Percentiles rank a stretch among this genome's conserved stretches.
Evolutionary conservation across 2,888 invertebrate species (phyloP).

Genomic region (Apotomis capreana): DNA sequence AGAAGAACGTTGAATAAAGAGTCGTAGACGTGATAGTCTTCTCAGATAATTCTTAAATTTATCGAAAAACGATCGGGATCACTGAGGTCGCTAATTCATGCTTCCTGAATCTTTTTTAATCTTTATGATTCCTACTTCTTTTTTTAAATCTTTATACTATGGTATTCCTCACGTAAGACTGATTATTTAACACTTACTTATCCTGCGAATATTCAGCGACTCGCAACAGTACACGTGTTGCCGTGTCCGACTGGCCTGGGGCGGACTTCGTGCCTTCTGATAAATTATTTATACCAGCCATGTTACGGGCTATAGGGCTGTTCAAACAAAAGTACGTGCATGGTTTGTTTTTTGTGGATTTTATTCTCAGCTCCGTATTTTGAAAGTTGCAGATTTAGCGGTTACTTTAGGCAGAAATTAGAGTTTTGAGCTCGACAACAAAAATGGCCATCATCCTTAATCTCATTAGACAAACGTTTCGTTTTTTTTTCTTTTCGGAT

Average conservation of each 20-base stretch:
- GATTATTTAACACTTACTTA: conserved; percentile 11
- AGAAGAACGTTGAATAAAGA: too few species aligned
- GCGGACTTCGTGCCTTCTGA: conserved; percentile 39
- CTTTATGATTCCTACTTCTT: neutral
- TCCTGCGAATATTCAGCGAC: conserved; percentile 31
- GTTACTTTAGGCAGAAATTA: neutral
- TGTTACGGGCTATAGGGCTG: conserved; percentile 25
- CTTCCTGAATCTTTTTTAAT: too few species aligned
- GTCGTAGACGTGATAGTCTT: too few species aligned
- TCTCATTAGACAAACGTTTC: too few species aligned
- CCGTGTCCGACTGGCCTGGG: conserved; percentile 27
- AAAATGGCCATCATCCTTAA: too few species aligned
- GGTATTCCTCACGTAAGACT: neutral
- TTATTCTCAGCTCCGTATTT: neutral
- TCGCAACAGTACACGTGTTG: conserved; percentile 32
- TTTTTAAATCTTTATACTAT: neutral
- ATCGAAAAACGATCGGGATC: too few species aligned
- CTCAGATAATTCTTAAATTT: too few species aligned
- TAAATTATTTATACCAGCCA: conserved; percentile 43
- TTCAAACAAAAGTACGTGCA: neutral
- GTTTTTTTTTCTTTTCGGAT: too few species aligned
- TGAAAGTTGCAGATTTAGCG: neutral
- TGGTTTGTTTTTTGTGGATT: neutral
- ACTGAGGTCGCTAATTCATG: too few species aligned
- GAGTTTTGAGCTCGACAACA: too few species aligned